Percentiles rank a stretch among this genome's conserved stretches.
phyloP scores from a whole-genome alignment of 2,797 vertebrate species.

The Epinephelus awoara region DNA sequence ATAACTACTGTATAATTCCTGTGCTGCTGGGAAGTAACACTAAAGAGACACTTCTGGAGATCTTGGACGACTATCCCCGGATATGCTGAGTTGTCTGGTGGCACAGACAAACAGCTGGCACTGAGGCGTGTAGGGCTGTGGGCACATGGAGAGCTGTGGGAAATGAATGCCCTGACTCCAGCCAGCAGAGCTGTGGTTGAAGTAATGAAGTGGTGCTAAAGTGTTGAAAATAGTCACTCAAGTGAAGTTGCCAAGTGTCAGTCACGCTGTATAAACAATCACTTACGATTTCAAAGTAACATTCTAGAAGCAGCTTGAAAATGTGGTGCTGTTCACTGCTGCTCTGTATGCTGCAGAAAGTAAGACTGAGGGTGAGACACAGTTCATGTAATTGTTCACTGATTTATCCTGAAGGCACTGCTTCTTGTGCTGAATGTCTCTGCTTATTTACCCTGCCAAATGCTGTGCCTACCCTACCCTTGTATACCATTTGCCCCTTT shows the following conservation, averaged over 20 bases:
- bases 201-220: constrained; percentile 69
- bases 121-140: constrained; percentile 38
- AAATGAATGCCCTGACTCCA: constrained; percentile 49
- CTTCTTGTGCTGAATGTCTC: background rate
- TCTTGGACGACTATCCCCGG: constrained; percentile 29
- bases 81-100: constrained; percentile 37
- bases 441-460: constrained; percentile 4
- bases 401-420: background rate
- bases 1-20: background rate
- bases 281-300: background rate
- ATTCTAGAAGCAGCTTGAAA: background rate
- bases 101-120: constrained; percentile 51
- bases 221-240: constrained; percentile 62
- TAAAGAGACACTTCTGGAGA: constrained; percentile 21
- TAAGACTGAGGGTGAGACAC: background rate
- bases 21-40: constrained; percentile 29
- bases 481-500: constrained; percentile 21
- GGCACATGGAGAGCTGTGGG: constrained; percentile 44
- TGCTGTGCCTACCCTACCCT: background rate
- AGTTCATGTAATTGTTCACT: background rate
- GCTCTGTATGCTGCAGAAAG: background rate
- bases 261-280: constrained; percentile 30
- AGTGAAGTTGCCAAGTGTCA: constrained; percentile 52
- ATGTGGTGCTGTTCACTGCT: background rate
- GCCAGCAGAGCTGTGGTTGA: constrained; percentile 64